These are phyloP conservation scores for Tympanoctomys barrerae DNA, from an alignment of 2,797 vertebrate genomes.

Conservation along the genomic window DNA sequence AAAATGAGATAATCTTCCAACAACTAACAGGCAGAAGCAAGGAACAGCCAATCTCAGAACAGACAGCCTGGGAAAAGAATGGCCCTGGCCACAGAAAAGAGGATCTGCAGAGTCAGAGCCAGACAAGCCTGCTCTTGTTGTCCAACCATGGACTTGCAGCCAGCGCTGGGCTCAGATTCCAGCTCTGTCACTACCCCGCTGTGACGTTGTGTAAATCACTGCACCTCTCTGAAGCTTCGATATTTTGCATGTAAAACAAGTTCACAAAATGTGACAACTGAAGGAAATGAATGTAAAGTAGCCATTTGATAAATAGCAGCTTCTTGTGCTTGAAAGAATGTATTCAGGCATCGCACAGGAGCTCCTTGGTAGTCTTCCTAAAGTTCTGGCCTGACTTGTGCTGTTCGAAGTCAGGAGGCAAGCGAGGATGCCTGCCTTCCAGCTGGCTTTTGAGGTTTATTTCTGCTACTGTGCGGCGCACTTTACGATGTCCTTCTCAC, in stretches of 20 bases:
- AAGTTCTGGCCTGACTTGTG: background rate
- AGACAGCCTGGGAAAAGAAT: constrained; percentile 40
- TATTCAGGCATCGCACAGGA: background rate
- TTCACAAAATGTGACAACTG: constrained; percentile 40
- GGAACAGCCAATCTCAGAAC: background rate
- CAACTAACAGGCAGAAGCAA: constrained; percentile 44
- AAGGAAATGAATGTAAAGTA: constrained; percentile 51
- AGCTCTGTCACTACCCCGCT: constrained; percentile 18
- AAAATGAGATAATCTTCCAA: constrained; percentile 28
- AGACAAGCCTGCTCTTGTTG: background rate
- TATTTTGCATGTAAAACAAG: constrained; percentile 64
- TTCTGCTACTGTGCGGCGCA: background rate
- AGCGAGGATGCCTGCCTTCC: background rate
- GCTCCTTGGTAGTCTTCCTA: background rate
- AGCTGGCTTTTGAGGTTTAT: background rate
- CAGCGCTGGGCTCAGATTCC: constrained; percentile 17
- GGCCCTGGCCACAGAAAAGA: background rate
- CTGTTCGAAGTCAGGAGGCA: background rate
- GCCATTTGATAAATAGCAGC: constrained; percentile 7
- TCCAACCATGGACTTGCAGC: background rate
- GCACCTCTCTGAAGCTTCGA: constrained; percentile 33
- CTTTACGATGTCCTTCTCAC: background rate
- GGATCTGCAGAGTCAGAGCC: background rate
- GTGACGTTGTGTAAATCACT: constrained; percentile 54
- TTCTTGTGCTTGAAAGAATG: constrained; percentile 2